Base-by-base conservation (phyloP, 2,113 vertebrate species). In the Capra hircus region DNA sequence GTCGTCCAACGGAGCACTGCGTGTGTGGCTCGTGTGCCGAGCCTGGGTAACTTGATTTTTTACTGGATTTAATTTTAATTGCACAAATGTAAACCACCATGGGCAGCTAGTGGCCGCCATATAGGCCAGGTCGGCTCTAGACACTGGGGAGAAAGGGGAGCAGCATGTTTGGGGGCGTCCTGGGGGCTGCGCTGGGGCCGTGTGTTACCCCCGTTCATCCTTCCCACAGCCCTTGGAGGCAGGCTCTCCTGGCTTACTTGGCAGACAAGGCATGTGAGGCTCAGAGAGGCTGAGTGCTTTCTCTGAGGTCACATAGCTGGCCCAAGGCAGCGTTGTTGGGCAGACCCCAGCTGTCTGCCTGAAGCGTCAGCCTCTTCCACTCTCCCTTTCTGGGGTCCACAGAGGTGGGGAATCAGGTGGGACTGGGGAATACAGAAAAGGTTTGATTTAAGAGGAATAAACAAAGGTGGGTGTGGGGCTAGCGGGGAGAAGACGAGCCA, bases 191-290 rank as follows among this genome's bases (percentile, higher is more conserved):
- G 36, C 33, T 9, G 0, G 0, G 5, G 40, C 52, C 52, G 1
- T 1, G 6, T 2, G 0, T 27, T 1, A 0, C 6, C 52, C 52
- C 8, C 0, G 0, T 23, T 4, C 19, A 2, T 6, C 27, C 25
- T 43, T 11, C 40, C 88, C 3, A 6, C 12, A 33, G 60, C 43
- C 81, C 57, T 15, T 4, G 0, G 96, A 59, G 50, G 16, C 86
- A 14, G 55, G 33, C 7, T 15, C 78, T 21, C 3, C 0, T 12
- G 77, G 84, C 53, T 53, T 27, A 1, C 50, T 57, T 77, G 45
- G 62, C 12, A 6, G 64, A 43, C 0, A 0, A 13, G 36, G 74
- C n/a, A 4, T 17, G 27, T 2, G 25, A 78, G 50, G 50, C 40
- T 64, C 92, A 57, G 84, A 88, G 45, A 45, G 55, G 57, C 25